Conservation (phyloP, 64 coral and sea anemone genomes). For the Stichodactyla helianthus region DNA sequence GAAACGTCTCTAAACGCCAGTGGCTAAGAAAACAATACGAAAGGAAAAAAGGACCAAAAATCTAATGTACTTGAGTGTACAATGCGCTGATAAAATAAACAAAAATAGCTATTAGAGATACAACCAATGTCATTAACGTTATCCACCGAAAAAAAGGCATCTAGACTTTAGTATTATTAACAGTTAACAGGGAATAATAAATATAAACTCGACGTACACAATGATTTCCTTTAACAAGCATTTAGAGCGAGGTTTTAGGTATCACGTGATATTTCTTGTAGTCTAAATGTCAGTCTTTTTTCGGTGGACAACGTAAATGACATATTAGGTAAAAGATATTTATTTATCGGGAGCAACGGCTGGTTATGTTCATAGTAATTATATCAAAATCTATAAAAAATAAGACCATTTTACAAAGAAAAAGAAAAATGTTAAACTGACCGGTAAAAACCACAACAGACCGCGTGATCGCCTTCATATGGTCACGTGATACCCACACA, state of each 20-base stretch:
- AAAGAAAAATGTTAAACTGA: not conserved
- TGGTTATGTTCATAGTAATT: not conserved
- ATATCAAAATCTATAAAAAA: not conserved
- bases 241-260: too few relatives aligned
- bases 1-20: slow-evolving; percentile 2
- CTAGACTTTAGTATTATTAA: too few relatives aligned
- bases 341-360: not conserved
- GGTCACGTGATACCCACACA: not conserved
- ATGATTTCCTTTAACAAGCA: too few relatives aligned
- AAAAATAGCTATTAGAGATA: not conserved
- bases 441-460: not conserved
- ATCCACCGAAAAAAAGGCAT: too few relatives aligned
- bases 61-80: not conserved
- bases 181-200: too few relatives aligned
- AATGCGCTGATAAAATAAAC: not conserved
- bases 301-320: not conserved
- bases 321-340: not conserved
- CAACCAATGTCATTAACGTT: too few relatives aligned
- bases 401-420: not conserved
- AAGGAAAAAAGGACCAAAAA: not conserved
- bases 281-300: too few relatives aligned
- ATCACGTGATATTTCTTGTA: too few relatives aligned
- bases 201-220: too few relatives aligned
- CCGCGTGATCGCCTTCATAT: not conserved
- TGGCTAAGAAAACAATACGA: not conserved